A percentile compares a stretch with the other conserved stretches of the same genome.
These are phyloP conservation scores for Styela plicata DNA, from an alignment of 23 tunicate species.

Conservation along the genomic window DNA sequence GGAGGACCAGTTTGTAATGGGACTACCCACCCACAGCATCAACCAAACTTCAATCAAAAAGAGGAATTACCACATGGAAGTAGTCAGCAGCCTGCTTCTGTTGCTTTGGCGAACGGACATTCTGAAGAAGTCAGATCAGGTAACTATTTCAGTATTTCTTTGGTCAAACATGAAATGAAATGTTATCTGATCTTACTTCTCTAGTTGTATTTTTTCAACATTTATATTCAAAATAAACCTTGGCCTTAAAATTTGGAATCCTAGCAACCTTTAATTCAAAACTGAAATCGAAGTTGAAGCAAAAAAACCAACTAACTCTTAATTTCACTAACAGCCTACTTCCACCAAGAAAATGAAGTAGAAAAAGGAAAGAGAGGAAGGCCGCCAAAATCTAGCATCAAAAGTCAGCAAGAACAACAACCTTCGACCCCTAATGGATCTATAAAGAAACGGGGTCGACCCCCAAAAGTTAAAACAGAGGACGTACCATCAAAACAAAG, in stretches of 20 bases:
- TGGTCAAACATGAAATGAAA: too few relatives aligned
- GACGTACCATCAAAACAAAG: slow-evolving; percentile 55
- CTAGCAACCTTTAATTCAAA: too few relatives aligned
- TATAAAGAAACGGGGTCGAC: slow-evolving; percentile 63
- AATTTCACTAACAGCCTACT: slow-evolving; percentile 1
- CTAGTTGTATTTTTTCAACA: too few relatives aligned
- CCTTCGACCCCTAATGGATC: slow-evolving; percentile 34
- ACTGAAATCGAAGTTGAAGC: too few relatives aligned
- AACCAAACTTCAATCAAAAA: background rate
- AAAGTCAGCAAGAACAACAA: background rate
- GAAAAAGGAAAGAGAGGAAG: slow-evolving; percentile 9
- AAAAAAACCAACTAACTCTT: too few relatives aligned
- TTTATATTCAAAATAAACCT: too few relatives aligned
- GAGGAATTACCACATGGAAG: background rate
- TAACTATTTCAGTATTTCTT: too few relatives aligned
- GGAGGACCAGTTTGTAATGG: background rate
- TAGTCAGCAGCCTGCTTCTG: background rate
- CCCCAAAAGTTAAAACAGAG: slow-evolving; percentile 66
- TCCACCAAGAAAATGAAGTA: background rate
- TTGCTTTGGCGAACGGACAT: background rate
- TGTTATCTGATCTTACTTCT: too few relatives aligned
- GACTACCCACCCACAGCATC: background rate
- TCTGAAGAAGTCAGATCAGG: background rate
- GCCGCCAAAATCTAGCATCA: background rate
- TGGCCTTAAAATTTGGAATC: too few relatives aligned